Base-by-base conservation (phyloP, 1,140 invertebrate species). In the Chelonus insularis region DNA sequence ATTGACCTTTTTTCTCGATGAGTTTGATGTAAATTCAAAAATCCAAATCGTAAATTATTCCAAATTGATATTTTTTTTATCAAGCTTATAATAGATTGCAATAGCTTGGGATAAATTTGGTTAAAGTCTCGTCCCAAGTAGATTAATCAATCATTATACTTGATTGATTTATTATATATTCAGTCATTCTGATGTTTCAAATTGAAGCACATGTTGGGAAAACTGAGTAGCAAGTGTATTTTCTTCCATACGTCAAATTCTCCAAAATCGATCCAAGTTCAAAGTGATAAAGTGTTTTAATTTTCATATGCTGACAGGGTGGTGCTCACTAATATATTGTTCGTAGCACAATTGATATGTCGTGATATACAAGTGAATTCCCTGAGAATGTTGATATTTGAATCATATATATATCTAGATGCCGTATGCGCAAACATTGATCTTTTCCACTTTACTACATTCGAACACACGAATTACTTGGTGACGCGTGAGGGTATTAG, bases 201-300 rank as follows among this genome's bases (percentile, higher is more conserved):
- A 32, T 32, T 32, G 50, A 14, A 43, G 16, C 16, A 6, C 16
- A 43, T 43, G 41, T 29, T 48, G 18, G 23, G 20, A 9, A 48
- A 29, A 9, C n/a, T n/a, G 21, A 23, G 23, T 48, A 48, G 45
- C 21, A 23, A 48, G 45, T 29, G 11, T n/a, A 48, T 37, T 56
- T 47, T 62, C 43, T 51, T 58, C 60, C 67, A 70, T 75, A 72
- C 67, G 32, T 52, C 14, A n/a, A n/a, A 55, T 39, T 11, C 34
- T 37, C 20, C 9, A 25, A n/a, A 14, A 23, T 12, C 12, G 12
- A 9, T 39, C 67, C 69, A 72, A 73, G 75, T 76, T 71, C 60
- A 41, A 71, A 69, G 6, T 78, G 77, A 78, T 78, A 75, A 76
- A 79, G 73, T 69, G 75, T 76, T 78, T 78, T 76, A 78, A 79